Percentiles rank a stretch among this genome's conserved stretches.
Evolutionary conservation across 2,797 vertebrate species (phyloP).

Genomic region (Ctenosaura bakeri): DNA sequence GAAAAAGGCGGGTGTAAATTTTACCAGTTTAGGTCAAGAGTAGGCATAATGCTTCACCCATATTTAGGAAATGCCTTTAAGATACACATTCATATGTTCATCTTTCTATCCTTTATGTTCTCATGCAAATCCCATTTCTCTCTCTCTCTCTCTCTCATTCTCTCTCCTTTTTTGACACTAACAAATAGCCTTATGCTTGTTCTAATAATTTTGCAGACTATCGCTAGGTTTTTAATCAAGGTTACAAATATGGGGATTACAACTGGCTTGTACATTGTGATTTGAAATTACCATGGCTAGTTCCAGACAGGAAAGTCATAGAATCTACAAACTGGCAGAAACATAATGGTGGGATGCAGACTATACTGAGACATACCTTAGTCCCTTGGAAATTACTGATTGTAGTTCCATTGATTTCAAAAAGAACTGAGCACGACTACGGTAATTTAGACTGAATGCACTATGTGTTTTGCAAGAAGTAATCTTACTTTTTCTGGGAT

Average conservation of each 20-base stretch:
- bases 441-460: too few species aligned
- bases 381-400: neutral
- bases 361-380: neutral
- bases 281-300: neutral
- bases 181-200: neutral
- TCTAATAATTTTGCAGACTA: neutral
- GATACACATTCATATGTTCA: too few species aligned
- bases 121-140: neutral
- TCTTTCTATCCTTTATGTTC: too few species aligned
- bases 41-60: neutral
- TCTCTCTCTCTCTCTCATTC: too few species aligned
- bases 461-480: neutral
- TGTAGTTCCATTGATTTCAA: neutral
- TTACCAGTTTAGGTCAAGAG: slow-evolving; percentile 30
- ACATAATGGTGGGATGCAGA: neutral
- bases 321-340: neutral
- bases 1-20: neutral
- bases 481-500: neutral
- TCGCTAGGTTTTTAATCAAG: neutral
- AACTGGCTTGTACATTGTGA: neutral
- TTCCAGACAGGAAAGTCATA: neutral
- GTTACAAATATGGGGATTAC: neutral
- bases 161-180: neutral
- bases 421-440: too few species aligned
- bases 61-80: neutral